A percentile compares a stretch with the other conserved stretches of the same genome.
These are phyloP conservation scores for Rostratula benghalensis DNA, from an alignment of 2,113 vertebrate species.

Conservation along the genomic window DNA sequence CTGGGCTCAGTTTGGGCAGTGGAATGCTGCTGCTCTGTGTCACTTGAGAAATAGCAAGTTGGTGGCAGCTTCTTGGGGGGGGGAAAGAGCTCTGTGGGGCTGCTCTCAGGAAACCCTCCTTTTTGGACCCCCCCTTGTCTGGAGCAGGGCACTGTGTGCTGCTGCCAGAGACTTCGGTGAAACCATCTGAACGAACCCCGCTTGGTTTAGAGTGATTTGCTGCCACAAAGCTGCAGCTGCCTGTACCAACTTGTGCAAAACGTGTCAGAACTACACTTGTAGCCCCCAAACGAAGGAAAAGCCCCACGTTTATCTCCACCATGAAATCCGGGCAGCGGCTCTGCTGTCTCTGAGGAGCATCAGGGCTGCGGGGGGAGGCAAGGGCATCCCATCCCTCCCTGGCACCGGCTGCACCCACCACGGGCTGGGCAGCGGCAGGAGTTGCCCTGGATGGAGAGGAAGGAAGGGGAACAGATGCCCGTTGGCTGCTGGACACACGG, in stretches of 20 bases:
- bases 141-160: fast-evolving
- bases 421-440: background rate
- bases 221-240: background rate
- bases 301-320: fast-evolving
- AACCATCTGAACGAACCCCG: background rate
- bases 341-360: background rate
- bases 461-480: background rate
- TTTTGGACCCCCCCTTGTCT: background rate
- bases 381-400: background rate
- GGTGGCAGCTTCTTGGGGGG: background rate
- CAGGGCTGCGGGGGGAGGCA: background rate
- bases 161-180: fast-evolving
- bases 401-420: background rate
- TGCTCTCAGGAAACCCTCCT: background rate
- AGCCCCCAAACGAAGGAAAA: background rate
- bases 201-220: background rate
- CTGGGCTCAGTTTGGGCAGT: background rate
- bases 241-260: fast-evolving
- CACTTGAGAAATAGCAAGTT: fast-evolving
- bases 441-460: background rate
- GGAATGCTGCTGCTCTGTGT: background rate
- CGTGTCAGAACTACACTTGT: fast-evolving
- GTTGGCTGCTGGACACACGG: background rate
- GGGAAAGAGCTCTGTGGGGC: background rate
- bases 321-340: background rate